These are phyloP conservation scores for Diorhabda sublineata DNA, from an alignment of 1,140 invertebrate species.

Conservation along the genomic window DNA sequence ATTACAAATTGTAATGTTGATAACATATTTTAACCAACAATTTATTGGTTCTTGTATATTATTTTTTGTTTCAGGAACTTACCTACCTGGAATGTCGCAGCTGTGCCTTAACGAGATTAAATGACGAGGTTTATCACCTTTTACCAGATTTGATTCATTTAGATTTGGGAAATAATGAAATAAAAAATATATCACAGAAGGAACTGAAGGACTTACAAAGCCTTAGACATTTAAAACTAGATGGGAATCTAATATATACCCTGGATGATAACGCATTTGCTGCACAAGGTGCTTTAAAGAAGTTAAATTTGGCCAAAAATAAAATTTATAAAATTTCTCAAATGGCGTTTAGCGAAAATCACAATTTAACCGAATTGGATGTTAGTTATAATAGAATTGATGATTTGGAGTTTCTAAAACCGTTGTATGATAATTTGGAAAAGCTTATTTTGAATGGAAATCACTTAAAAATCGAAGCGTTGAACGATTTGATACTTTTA, in stretches of 20 bases:
- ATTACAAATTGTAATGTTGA: too few relatives aligned
- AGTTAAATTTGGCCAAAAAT: constrained; percentile 63
- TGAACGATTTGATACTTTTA: constrained; percentile 52
- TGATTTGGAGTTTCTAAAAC: constrained; percentile 55
- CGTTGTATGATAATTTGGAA: constrained; percentile 55
- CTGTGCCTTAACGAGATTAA: constrained; percentile 65
- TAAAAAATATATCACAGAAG: constrained; percentile 66
- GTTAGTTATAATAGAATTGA: constrained; percentile 69
- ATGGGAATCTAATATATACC: constrained; percentile 70
- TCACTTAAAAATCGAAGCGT: constrained; percentile 44
- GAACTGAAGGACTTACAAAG: constrained; percentile 64
- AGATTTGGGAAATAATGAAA: constrained; percentile 71
- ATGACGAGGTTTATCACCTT: constrained; percentile 67
- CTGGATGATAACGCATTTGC: constrained; percentile 65
- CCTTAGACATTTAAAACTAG: constrained; percentile 62
- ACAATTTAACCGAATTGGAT: constrained; percentile 61
- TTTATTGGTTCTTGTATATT: not conserved
- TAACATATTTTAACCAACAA: too few relatives aligned
- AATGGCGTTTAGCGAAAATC: constrained; percentile 62
- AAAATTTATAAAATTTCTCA: constrained; percentile 61
- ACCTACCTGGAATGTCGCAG: constrained; percentile 63
- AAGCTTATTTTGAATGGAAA: constrained; percentile 67
- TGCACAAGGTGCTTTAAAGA: constrained; percentile 54
- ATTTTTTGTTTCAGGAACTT: constrained; percentile 54
- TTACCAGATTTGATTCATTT: constrained; percentile 62